Conservation (phyloP, 1,140 invertebrate species). For the Neoseiulus cucumeris region DNA sequence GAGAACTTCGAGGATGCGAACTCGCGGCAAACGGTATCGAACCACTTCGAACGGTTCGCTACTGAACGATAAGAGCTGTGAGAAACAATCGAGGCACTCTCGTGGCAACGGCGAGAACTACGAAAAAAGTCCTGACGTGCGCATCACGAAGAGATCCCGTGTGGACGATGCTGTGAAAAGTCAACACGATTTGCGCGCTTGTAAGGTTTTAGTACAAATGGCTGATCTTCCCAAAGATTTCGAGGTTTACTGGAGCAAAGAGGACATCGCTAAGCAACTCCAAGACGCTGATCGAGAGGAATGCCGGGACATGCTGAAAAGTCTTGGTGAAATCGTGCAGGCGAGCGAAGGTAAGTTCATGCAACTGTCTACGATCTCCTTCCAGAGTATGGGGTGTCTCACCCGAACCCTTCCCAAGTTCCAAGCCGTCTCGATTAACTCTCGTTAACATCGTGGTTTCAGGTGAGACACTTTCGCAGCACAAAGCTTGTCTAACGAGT, state of each 20-base stretch:
- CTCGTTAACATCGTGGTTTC: neutral
- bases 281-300: neutral
- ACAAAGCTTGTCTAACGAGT: neutral
- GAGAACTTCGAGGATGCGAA: neutral
- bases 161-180: neutral
- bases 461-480: neutral
- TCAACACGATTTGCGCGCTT: neutral
- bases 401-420: neutral
- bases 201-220: constrained; percentile 5
- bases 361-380: neutral
- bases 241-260: constrained; percentile 1
- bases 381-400: neutral
- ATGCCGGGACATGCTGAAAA: neutral
- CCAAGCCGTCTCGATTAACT: neutral
- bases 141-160: neutral
- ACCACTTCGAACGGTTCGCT: neutral
- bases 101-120: too few relatives aligned
- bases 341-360: neutral
- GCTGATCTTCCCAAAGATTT: constrained; percentile 6
- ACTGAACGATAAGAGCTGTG: neutral
- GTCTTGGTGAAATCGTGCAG: neutral
- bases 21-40: neutral
- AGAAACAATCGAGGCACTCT: too few relatives aligned
- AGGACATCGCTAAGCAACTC: neutral
- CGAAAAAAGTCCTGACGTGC: neutral